These are phyloP conservation scores for Atherinosoma microstoma DNA, from an alignment of 2,797 vertebrate genomes.

Conservation along the genomic window DNA sequence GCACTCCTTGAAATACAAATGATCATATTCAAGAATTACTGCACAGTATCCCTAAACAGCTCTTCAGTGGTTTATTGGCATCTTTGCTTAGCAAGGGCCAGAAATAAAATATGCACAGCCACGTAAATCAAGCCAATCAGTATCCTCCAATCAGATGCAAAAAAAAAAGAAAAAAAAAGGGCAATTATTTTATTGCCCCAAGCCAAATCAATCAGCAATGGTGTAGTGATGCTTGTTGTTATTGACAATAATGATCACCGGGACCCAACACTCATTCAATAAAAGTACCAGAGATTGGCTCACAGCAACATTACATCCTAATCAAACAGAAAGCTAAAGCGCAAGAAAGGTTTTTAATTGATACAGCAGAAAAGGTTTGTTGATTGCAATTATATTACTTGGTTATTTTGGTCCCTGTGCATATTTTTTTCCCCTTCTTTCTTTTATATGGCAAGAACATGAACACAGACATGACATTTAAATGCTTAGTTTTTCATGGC, in stretches of 20 bases:
- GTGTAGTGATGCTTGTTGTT: constrained; percentile 26
- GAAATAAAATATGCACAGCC: constrained; percentile 7
- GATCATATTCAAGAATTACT: not conserved
- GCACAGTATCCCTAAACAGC: not conserved
- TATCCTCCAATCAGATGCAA: constrained; percentile 11
- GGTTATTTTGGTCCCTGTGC: not conserved
- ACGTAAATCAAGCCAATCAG: constrained; percentile 16
- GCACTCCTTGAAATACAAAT: not conserved
- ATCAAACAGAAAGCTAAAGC: constrained; percentile 1
- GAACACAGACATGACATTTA: not conserved
- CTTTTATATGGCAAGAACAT: not conserved
- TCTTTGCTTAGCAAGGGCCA: not conserved
- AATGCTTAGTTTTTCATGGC: not conserved
- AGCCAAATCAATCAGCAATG: constrained; percentile 28
- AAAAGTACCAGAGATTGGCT: constrained; percentile 14
- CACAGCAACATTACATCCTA: constrained; percentile 20
- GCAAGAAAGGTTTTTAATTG: not conserved
- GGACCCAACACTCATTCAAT: constrained; percentile 13
- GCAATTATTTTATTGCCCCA: constrained; percentile 41
- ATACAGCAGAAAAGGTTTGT: not conserved
- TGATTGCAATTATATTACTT: not conserved
- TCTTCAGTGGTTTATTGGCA: not conserved
- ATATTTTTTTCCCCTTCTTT: not conserved
- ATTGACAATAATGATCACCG: constrained; percentile 35
- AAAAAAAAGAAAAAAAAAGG: not conserved